Base-by-base conservation (phyloP, 1,140 invertebrate species). In the Holcopasites calliopsidis region DNA sequence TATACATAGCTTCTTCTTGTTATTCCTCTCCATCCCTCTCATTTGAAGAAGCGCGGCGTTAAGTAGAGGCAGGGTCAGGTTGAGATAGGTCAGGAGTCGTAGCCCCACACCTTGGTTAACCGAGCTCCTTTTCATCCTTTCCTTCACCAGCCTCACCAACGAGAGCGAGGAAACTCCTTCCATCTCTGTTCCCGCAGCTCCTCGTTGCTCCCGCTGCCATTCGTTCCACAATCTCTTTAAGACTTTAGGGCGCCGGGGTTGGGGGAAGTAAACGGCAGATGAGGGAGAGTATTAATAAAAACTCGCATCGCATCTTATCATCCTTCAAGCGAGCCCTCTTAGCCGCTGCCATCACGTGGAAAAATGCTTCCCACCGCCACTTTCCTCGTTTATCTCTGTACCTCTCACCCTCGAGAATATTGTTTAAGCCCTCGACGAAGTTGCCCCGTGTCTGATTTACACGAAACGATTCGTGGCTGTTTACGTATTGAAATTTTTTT, bases 251-350 rank as follows among this genome's bases (percentile, higher is more conserved):
- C 50, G 69, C 6, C 26, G 40, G 44, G 66, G 69, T 47, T n/a
- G 62, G 64, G 42, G 47, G 72, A 71, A 64, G 62, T 71, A 80
- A 68, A 64, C 47, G 64, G 68, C 77, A 83, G 82, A 84, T 72
- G 78, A 69, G 75, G 82, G 66, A 69, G 83, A 85, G 76, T 85
- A 85, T 85, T 85, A 85, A 85, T 85, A 85, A 85, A 85, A 85
- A 77, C 83, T 85, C 83, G 73, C 73, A 82, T 85, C 84, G 73
- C 83, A 82, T 85, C 83, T 85, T 85, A 85, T 85, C 80, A 77
- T 83, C 62, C 74, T 66, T 44, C 62, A 26, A 42, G 57, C 76
- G 71, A 81, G 79, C 52, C 72, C 82, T 78, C 74, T 84, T 73
- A 70, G 68, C 70, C 66, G 69, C 54, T 61, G 69, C 44, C 70